Conservation (phyloP, 1,140 invertebrate genomes). For the Himalopsyche phryganea region DNA sequence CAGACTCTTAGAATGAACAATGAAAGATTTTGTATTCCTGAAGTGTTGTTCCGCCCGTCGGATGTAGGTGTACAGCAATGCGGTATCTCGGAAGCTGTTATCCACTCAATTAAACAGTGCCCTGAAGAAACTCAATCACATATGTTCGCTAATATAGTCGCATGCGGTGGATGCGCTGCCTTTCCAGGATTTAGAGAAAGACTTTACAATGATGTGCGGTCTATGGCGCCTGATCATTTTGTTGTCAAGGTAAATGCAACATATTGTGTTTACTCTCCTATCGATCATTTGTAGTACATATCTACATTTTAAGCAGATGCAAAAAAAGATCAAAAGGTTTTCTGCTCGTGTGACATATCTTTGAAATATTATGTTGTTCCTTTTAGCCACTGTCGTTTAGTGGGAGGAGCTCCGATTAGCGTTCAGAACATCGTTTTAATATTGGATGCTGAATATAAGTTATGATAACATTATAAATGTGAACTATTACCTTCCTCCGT, state of each 20-base stretch:
- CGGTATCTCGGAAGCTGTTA: slow-evolving; percentile 89
- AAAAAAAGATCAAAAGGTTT: too few species aligned
- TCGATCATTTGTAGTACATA: too few species aligned
- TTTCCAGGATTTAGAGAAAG: slow-evolving; percentile 84
- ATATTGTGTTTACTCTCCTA: too few species aligned
- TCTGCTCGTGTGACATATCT: too few species aligned
- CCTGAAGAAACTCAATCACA: slow-evolving; percentile 77
- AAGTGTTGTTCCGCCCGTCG: slow-evolving; percentile 91
- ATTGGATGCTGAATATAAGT: too few species aligned
- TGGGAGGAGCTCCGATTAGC: too few species aligned
- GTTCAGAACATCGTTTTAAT: too few species aligned
- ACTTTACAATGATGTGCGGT: slow-evolving; percentile 75
- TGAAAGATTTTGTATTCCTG: slow-evolving; percentile 89
- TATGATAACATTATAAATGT: too few species aligned
- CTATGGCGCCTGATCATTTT: slow-evolving; percentile 71
- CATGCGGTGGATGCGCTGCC: slow-evolving; percentile 85
- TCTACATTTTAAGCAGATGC: too few species aligned
- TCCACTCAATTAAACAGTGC: slow-evolving; percentile 68
- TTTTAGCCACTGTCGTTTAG: too few species aligned
- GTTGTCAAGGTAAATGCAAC: slow-evolving; percentile 64
- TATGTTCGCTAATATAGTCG: slow-evolving; percentile 83
- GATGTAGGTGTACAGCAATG: slow-evolving; percentile 93
- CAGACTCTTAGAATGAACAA: slow-evolving; percentile 87
- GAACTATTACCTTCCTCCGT: too few species aligned
- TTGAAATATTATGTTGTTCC: too few species aligned